Base-by-base conservation (phyloP, 2,888 invertebrate species). In the Lithophane ornitopus region DNA sequence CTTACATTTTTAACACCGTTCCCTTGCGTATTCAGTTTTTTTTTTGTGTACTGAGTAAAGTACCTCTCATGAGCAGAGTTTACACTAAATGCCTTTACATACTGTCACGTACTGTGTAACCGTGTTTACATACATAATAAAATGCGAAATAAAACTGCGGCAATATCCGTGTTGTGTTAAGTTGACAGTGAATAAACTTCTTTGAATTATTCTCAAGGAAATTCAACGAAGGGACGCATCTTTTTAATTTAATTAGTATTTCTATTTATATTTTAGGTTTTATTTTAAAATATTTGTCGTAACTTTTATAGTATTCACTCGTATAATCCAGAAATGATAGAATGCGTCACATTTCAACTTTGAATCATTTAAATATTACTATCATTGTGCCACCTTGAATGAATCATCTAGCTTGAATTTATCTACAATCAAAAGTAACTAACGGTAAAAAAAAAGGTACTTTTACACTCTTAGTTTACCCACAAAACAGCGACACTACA, bases 31-130 rank as follows among this genome's bases (percentile, higher is more conserved):
- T 14, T n/a, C 28, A 1, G 8, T 16, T 11, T 54, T 19, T 19
- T 72, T 26, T 19, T 49, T 1, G 16, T 26, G 19, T 19, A 16
- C 16, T 3, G 3, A 52, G 52, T 62, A 19, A 52, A 62, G 22
- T 14, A 46, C 9, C 3, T 56, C 6, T 39, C 39, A 16, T 19
- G 8, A 19, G 58, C 39, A 22, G 44, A 39, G 26, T 46, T 75
- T 76, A 46, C 8, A 46, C 26, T 46, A 28, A 75, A 76, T 44
- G 7, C 28, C 3, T n/a, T 76, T 56, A 65, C 34, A 65, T 2
- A 28, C 9, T 49, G 41, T 12, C 49, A 74, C 41, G 34, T 34
- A 34, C 34, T 34, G 34, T 46, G 26, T 26, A 56, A 34, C 34
- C 8, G 26, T 59, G 28, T 34, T 44, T 69, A 69, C 16, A 22